phyloP scores from a whole-genome alignment of 2,113 vertebrate genomes.

The Lichenostomus cassidix region DNA sequence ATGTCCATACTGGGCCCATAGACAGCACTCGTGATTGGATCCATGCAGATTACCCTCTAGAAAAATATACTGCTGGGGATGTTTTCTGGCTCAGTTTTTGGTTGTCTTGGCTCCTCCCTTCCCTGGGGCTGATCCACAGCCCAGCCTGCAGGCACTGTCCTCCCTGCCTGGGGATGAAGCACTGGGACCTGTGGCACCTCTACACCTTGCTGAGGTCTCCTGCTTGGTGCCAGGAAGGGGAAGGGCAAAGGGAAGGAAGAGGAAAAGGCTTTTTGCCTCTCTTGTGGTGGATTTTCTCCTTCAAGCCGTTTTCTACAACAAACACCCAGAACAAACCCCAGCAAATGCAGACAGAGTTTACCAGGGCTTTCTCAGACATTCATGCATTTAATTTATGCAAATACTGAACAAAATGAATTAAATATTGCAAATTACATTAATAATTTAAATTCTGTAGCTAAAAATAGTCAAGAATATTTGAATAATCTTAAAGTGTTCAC shows the following conservation, averaged over 20 bases:
- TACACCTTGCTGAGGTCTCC: not conserved
- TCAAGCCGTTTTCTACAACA: not conserved
- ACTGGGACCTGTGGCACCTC: accelerated
- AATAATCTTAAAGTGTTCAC: not conserved
- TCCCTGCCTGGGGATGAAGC: accelerated
- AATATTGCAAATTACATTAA: conserved; percentile 44
- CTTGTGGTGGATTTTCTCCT: not conserved
- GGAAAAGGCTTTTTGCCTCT: not conserved
- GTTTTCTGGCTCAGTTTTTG: not conserved
- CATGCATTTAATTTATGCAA: conserved; percentile 30
- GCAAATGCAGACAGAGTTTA: not conserved
- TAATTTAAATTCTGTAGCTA: conserved; percentile 31
- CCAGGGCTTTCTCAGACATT: not conserved
- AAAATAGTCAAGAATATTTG: conserved; percentile 39
- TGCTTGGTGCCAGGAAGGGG: accelerated
- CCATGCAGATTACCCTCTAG: not conserved
- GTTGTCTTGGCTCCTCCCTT: not conserved
- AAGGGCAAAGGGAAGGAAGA: not conserved
- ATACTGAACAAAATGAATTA: conserved; percentile 31
- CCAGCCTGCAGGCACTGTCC: accelerated
- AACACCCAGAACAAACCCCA: not conserved
- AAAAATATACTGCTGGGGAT: not conserved
- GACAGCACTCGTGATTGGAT: accelerated
- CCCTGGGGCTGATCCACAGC: not conserved
- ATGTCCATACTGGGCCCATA: not conserved